A percentile compares a stretch with the other conserved stretches of the same genome.
phyloP scores from a whole-genome alignment of 2,888 invertebrate species.

The Neoascia interrupta region DNA sequence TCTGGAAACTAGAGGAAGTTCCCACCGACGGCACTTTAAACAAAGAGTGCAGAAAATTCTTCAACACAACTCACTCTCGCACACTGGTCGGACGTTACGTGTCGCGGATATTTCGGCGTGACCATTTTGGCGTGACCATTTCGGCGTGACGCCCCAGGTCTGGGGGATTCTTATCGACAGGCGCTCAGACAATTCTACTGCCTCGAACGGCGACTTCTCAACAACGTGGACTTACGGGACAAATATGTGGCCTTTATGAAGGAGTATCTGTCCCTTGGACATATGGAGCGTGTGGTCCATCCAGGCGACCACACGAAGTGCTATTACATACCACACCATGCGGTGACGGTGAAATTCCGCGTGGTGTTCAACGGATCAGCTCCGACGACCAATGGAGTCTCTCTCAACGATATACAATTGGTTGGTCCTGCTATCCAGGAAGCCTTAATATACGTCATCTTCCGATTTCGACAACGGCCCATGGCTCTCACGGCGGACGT shows the following conservation, averaged over 20 bases:
- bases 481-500: not conserved
- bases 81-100: conserved; percentile 7
- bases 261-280: not conserved
- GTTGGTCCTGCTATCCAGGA: not conserved
- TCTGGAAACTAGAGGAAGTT: conserved; percentile 39
- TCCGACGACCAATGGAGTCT: not conserved
- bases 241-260: conserved; percentile 24
- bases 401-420: not conserved
- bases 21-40: not conserved
- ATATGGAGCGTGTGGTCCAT: not conserved
- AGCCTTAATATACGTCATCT: not conserved
- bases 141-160: conserved; percentile 2
- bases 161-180: not conserved
- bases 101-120: no score
- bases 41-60: conserved; percentile 16
- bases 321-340: conserved; percentile 41
- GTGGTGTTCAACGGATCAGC: conserved; percentile 10
- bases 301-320: not conserved
- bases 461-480: not conserved
- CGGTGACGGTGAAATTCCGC: conserved; percentile 35
- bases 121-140: no score
- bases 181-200: conserved; percentile 18
- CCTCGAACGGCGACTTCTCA: conserved; percentile 4
- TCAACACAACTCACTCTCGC: not conserved
- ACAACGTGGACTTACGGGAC: not conserved